Evolutionary conservation across 2,888 invertebrate genomes (phyloP).

Genomic region (Polylopha cassiicola): DNA sequence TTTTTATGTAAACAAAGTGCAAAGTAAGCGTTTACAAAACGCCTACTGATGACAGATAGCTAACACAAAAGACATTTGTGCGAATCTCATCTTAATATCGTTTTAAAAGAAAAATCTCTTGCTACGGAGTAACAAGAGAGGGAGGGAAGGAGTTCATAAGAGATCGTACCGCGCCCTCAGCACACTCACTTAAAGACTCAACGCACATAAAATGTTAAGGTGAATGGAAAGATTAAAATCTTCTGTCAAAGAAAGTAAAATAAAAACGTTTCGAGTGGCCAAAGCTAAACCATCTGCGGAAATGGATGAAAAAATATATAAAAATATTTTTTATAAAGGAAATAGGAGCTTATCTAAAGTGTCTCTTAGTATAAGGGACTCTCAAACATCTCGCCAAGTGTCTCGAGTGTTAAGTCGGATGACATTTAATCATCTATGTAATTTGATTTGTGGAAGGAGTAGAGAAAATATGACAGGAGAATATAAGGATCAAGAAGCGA

Average conservation of each 20-base stretch:
- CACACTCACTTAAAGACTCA: no score
- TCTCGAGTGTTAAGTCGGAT: conserved; percentile 21
- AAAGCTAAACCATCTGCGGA: conserved; percentile 21
- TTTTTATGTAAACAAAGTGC: no score
- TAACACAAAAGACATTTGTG: no score
- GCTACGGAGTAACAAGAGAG: no score
- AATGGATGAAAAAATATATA: conserved; percentile 28
- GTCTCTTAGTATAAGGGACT: conserved; percentile 33
- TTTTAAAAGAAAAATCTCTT: no score
- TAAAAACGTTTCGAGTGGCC: conserved; percentile 24
- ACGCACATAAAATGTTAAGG: no score
- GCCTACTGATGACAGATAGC: no score
- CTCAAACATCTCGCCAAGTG: conserved; percentile 28
- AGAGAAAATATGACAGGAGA: neutral
- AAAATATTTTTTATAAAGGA: conserved; percentile 33
- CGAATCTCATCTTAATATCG: no score
- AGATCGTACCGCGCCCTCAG: no score
- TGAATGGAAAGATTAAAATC: conserved; percentile 32
- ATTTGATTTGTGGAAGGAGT: conserved; percentile 4
- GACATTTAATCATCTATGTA: conserved; percentile 20
- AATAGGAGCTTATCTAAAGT: conserved; percentile 36
- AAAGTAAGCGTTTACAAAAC: no score
- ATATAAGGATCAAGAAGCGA: neutral
- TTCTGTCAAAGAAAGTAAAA: conserved; percentile 25
- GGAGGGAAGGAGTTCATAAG: no score